Evolutionary conservation across 1,140 invertebrate species (phyloP), one percentile per base, ranked within the genome.

Genomic region (Trichomalopsis sarcophagae): DNA sequence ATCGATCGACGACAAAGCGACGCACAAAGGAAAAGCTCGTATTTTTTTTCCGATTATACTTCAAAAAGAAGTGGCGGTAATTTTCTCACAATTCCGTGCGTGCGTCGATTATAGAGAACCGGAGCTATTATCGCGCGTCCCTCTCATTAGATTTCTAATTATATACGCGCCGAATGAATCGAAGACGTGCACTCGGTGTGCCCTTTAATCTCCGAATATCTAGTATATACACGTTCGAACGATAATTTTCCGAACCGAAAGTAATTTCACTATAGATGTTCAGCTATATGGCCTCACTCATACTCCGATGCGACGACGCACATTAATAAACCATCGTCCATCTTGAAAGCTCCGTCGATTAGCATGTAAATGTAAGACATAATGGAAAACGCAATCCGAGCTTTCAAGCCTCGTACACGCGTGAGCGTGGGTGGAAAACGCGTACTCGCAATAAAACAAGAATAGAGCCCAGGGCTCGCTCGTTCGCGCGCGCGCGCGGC

Each of bases 391-490:
- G 73, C 14, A 75, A 40, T 62, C 17, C 55, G 6, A 62, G 21
- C 14, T 44, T 44, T 0, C 6, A 10, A 10, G 40, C 40, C 7
- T 40, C 36, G 0, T 5, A 40, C n/a, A n/a, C n/a, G n/a, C 36
- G 36, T 9, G 2, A 1, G 55, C 6, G 55, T n/a, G 14, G 55
- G 55, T 62, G 40, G 40, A 62, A 62, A 62, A 62, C 75, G 33
- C 36, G 36, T 68, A 69, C 69, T 68, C 40, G 74, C 55, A 83
- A 83, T 76, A 77, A 83, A 83, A 83, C 86, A 84, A 87, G 76
- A 55, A 75, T 75, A 73, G 73, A 55, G 55, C 21, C 21, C 6
- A 36, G 33, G 0, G 13, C 47, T 17, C 5, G 47, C 3, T 13
- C 14, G 47, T 10, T 9, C 55, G 14, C 10, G 50, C 27, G 80